Conservation (phyloP, 53 echinoderm and acorn worm genomes). For the Crossaster papposus region DNA sequence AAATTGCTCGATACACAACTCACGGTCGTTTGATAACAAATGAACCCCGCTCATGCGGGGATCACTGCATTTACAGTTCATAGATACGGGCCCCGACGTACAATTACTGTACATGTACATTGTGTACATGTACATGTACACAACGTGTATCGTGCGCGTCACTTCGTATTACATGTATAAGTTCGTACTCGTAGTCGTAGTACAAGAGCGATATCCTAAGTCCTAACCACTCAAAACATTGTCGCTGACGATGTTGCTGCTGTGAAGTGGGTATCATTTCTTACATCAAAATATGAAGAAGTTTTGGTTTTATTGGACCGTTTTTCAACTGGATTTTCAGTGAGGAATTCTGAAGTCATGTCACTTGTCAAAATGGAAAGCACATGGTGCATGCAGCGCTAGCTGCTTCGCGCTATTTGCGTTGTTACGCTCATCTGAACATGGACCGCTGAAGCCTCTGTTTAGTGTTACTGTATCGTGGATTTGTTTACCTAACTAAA, state of each 20-base stretch:
- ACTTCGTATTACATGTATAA: not conserved
- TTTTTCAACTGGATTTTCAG: not conserved
- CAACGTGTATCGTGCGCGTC: not conserved
- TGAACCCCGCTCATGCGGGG: slow-evolving; percentile 36
- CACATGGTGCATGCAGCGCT: slow-evolving; percentile 21
- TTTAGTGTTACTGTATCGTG: slow-evolving; percentile 59
- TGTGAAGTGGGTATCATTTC: not conserved
- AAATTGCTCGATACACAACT: slow-evolving; percentile 61
- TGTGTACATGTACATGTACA: not conserved
- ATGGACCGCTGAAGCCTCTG: slow-evolving; percentile 1
- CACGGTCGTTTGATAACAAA: slow-evolving; percentile 63
- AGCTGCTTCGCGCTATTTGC: slow-evolving; percentile 10
- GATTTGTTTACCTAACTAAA: slow-evolving; percentile 62
- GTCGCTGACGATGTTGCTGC: not conserved
- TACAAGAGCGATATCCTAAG: not conserved
- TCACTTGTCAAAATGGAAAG: not conserved
- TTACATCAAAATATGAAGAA: not conserved
- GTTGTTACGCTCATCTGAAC: not conserved
- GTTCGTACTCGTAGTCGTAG: not conserved
- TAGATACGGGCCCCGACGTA: not conserved
- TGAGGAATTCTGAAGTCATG: not conserved
- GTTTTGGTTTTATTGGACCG: slow-evolving; percentile 2
- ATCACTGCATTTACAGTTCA: slow-evolving; percentile 47
- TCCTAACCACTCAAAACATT: not conserved
- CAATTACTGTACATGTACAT: not conserved